phyloP scores from a whole-genome alignment of 2,888 invertebrate genomes.

The Drosophila kambysellisi region DNA sequence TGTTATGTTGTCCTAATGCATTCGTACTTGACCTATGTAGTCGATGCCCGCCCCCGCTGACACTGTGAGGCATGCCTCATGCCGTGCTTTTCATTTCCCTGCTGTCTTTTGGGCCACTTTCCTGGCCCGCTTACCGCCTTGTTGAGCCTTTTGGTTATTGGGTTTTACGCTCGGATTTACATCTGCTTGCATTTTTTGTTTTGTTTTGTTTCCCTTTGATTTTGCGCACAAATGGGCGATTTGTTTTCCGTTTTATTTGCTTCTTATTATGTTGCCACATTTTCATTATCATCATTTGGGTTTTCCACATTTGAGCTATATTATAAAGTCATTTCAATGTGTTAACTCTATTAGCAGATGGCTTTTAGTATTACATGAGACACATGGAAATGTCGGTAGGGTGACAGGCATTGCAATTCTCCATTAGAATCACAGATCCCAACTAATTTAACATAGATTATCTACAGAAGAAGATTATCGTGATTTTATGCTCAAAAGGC shows the following conservation, averaged over 20 bases:
- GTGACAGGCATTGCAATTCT: neutral
- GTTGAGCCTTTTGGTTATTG: slow-evolving; percentile 64
- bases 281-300: slow-evolving; percentile 48
- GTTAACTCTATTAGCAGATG: slow-evolving; percentile 58
- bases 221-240: slow-evolving; percentile 66
- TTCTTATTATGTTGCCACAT: slow-evolving; percentile 47
- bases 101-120: slow-evolving; percentile 47
- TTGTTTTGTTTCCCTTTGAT: slow-evolving; percentile 16
- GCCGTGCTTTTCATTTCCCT: slow-evolving; percentile 67
- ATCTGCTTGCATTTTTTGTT: slow-evolving; percentile 74
- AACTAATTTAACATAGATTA: neutral
- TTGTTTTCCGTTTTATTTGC: slow-evolving; percentile 64
- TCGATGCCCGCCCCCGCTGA: slow-evolving; percentile 61
- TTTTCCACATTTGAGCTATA: slow-evolving; percentile 30
- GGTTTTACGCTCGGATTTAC: slow-evolving; percentile 78
- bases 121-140: slow-evolving; percentile 35
- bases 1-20: slow-evolving; percentile 45
- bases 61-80: slow-evolving; percentile 49
- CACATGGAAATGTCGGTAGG: neutral
- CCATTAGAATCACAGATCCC: neutral
- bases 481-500: neutral
- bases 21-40: slow-evolving; percentile 67
- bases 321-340: slow-evolving; percentile 35
- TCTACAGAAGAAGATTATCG: neutral
- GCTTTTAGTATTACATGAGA: neutral